These are phyloP conservation scores for Drosophila algonquin DNA, from an alignment of 2,888 invertebrate species.

Conservation along the genomic window DNA sequence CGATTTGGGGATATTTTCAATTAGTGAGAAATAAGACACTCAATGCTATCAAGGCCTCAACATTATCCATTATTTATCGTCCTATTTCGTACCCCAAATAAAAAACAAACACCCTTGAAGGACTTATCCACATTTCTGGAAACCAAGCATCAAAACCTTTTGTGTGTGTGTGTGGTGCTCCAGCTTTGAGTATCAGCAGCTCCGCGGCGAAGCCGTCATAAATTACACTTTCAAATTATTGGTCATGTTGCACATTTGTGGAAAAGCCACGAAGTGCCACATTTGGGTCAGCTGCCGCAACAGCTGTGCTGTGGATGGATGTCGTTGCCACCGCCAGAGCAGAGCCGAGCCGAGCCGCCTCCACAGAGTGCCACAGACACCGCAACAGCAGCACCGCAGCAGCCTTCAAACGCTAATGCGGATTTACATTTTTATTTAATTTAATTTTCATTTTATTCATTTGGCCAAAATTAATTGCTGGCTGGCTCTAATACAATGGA, in stretches of 20 bases:
- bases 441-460: constrained; percentile 25
- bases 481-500: constrained; percentile 48
- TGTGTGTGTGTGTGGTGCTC: constrained; percentile 11
- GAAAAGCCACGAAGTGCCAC: constrained; percentile 53
- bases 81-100: background rate
- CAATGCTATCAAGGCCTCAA: too few relatives aligned
- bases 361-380: background rate
- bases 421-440: constrained; percentile 61
- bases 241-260: constrained; percentile 55
- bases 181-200: constrained; percentile 53
- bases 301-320: constrained; percentile 2
- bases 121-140: background rate
- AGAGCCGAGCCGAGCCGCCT: background rate
- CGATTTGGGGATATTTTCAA: too few relatives aligned
- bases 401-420: constrained; percentile 56
- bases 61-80: background rate
- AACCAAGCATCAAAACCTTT: background rate
- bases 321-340: constrained; percentile 17
- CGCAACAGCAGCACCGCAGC: constrained; percentile 12
- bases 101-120: background rate
- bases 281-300: constrained; percentile 46
- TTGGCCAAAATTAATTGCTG: constrained; percentile 62
- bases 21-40: too few relatives aligned
- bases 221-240: constrained; percentile 70
- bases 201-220: constrained; percentile 57